Conservation (phyloP, 2,113 vertebrate genomes). For the Pycnonotus jocosus region DNA sequence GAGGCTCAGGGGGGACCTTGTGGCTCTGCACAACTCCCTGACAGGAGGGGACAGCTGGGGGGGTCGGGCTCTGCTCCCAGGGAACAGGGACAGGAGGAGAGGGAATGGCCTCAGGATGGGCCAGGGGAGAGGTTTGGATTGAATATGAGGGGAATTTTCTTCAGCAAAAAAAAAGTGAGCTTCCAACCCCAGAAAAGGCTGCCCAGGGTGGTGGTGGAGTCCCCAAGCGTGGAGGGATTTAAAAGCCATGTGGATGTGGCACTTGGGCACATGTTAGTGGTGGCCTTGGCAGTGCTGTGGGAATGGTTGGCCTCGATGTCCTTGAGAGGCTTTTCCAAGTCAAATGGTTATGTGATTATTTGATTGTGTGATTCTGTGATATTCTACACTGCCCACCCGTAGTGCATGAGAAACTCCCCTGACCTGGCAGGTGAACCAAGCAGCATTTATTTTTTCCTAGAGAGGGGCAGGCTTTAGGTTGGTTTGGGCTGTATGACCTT, state of each 20-base stretch:
- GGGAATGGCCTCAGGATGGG: fast-evolving
- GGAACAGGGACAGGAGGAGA: background rate
- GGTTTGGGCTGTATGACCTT: background rate
- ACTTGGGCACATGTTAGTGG: fast-evolving
- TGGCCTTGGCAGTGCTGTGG: background rate
- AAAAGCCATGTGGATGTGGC: fast-evolving
- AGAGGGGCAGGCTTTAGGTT: background rate
- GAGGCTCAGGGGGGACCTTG: background rate
- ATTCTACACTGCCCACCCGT: fast-evolving
- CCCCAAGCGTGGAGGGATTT: fast-evolving
- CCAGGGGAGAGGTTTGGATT: fast-evolving
- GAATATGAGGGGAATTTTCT: background rate
- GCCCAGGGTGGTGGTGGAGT: fast-evolving
- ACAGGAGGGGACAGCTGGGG: background rate
- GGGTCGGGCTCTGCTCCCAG: background rate
- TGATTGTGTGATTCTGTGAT: background rate
- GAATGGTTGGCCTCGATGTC: background rate
- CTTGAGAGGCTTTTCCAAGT: background rate
- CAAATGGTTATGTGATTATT: background rate
- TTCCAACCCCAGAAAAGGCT: background rate
- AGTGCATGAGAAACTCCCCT: background rate
- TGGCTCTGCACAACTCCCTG: background rate
- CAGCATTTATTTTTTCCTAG: background rate
- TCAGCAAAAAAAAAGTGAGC: background rate
- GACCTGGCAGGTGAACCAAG: background rate